phyloP scores from a whole-genome alignment of 2,113 vertebrate species.

The Rousettus leschenaultii region DNA sequence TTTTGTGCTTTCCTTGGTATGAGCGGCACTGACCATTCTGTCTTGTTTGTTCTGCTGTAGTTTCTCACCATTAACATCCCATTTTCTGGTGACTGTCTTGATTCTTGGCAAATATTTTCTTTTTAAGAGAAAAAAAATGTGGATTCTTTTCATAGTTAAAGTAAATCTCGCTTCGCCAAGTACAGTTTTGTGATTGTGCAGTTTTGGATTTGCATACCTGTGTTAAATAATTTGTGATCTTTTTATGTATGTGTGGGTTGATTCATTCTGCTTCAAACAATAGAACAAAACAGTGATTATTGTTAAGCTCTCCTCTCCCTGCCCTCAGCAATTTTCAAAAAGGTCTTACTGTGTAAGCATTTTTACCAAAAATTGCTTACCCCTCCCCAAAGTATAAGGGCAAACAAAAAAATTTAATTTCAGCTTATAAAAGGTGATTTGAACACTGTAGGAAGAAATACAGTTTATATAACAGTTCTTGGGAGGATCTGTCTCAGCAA shows the following conservation, averaged over 20 bases:
- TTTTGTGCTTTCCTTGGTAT: neutral
- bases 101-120: slow-evolving; percentile 16
- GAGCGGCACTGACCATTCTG: neutral
- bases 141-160: neutral
- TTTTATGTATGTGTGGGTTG: neutral
- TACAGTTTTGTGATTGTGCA: neutral
- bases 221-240: slow-evolving; percentile 40
- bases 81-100: neutral
- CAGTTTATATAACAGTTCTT: neutral
- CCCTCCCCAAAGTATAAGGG: neutral
- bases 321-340: neutral
- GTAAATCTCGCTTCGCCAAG: slow-evolving; percentile 8
- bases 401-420: slow-evolving; percentile 33
- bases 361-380: slow-evolving; percentile 25
- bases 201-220: slow-evolving; percentile 13
- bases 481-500: neutral
- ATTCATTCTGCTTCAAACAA: slow-evolving; percentile 48
- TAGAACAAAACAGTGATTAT: slow-evolving; percentile 53
- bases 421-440: slow-evolving; percentile 9
- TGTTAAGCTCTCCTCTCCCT: neutral
- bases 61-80: neutral
- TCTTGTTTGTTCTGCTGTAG: neutral
- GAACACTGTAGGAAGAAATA: neutral
- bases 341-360: slow-evolving; percentile 40
- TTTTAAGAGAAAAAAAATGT: slow-evolving; percentile 1